Percentiles rank a stretch among this genome's conserved stretches.
phyloP scores from a whole-genome alignment of 2,113 vertebrate genomes.

The Meriones unguiculatus region DNA sequence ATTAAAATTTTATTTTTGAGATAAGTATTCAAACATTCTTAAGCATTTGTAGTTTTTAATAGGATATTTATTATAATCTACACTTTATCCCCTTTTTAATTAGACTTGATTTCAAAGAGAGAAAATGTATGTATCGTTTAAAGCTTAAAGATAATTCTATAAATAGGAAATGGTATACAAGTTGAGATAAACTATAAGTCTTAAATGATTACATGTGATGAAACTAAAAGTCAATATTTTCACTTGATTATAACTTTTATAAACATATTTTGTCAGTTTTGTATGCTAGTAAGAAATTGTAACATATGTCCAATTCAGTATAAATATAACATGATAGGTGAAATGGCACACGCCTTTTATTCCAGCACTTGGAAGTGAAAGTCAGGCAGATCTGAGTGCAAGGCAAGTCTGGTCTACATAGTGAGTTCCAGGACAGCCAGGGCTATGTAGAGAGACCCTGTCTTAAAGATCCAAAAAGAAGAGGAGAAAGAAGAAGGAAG shows the following conservation, averaged over 20 bases:
- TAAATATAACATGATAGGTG: background rate
- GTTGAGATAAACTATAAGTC: conserved; percentile 22
- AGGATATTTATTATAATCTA: background rate
- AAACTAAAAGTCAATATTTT: conserved; percentile 40
- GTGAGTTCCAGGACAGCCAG: background rate
- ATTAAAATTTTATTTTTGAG: conserved; percentile 22
- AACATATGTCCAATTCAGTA: background rate
- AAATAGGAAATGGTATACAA: background rate
- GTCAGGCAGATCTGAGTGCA: background rate
- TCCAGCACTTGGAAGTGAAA: background rate
- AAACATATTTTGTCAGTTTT: conserved; percentile 48
- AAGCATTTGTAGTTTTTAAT: background rate
- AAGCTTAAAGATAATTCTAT: background rate
- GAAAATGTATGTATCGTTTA: background rate
- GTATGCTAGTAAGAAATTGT: conserved; percentile 48
- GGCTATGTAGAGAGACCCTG: background rate
- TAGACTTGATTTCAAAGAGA: conserved; percentile 18
- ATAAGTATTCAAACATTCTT: conserved; percentile 30
- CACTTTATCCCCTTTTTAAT: background rate
- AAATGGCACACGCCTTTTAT: background rate
- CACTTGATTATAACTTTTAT: conserved; percentile 7
- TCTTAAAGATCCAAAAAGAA: background rate
- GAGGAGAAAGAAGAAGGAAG: background rate
- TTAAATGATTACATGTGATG: background rate
- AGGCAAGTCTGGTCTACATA: background rate